Evolutionary conservation across 2,797 vertebrate genomes (phyloP).

Genomic region (Onychomys arenicola): DNA sequence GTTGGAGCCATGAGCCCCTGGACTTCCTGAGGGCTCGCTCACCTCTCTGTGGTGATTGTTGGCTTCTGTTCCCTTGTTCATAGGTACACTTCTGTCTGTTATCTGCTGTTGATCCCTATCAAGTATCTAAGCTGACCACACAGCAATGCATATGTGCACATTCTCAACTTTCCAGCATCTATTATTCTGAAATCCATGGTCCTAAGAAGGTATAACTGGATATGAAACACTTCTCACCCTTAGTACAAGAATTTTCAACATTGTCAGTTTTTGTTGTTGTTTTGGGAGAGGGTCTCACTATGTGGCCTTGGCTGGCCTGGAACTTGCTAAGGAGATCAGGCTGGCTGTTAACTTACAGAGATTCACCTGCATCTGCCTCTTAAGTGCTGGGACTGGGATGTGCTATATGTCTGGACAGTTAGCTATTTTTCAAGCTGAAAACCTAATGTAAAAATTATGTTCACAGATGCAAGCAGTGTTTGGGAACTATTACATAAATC

Average conservation of each 20-base stretch:
- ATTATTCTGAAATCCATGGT: neutral
- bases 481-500: neutral
- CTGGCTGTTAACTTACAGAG: neutral
- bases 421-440: slow-evolving; percentile 8
- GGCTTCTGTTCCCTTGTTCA: neutral
- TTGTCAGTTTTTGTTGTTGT: neutral
- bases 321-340: neutral
- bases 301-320: neutral
- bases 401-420: too few species aligned
- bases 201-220: neutral
- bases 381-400: neutral
- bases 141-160: too few species aligned
- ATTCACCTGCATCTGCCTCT: neutral
- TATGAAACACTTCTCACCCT: neutral
- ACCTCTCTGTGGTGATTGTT: neutral
- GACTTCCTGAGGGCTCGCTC: neutral
- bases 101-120: neutral
- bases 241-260: neutral
- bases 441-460: slow-evolving; percentile 21
- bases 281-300: neutral
- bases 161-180: neutral
- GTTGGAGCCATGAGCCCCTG: neutral
- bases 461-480: neutral
- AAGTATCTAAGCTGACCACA: neutral
- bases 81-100: neutral